These are phyloP conservation scores for Sitta europaea DNA, from an alignment of 2,113 vertebrate species.

Conservation along the genomic window DNA sequence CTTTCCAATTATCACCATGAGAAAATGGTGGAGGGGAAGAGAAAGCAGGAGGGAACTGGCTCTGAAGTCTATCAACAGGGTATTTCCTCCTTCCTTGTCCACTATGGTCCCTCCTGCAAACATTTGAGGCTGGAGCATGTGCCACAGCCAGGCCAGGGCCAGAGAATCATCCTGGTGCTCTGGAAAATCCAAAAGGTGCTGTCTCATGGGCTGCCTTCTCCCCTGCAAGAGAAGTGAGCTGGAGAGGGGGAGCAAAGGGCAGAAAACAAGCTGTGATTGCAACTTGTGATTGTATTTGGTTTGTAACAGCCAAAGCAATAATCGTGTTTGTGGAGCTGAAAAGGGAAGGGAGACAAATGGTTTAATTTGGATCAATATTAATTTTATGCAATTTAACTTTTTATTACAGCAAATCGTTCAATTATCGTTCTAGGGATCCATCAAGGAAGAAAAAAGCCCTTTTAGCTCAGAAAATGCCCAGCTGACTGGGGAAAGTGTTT, in stretches of 20 bases:
- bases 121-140: rapidly evolving
- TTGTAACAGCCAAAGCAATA: conserved; percentile 25
- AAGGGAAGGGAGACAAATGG: conserved; percentile 71
- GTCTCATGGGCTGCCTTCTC: not conserved
- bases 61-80: rapidly evolving
- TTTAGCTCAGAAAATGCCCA: not conserved
- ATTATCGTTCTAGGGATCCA: conserved; percentile 37
- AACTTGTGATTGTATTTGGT: conserved; percentile 35
- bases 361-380: conserved; percentile 80
- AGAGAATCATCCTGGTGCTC: not conserved
- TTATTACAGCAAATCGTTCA: conserved; percentile 66
- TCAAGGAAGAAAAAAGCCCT: conserved; percentile 29
- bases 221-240: not conserved
- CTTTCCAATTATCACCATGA: not conserved
- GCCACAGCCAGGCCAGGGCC: not conserved
- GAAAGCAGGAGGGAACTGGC: not conserved
- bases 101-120: rapidly evolving
- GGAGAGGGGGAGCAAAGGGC: too few species aligned
- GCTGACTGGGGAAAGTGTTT: not conserved
- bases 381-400: conserved; percentile 75
- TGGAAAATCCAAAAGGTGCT: rapidly evolving
- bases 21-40: not conserved
- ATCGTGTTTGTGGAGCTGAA: conserved; percentile 58
- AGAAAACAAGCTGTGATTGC: not conserved
- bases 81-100: not conserved